Percentiles rank a stretch among this genome's conserved stretches.
Conservation (phyloP, 2,113 vertebrate genomes). For the Lanius collurio region DNA sequence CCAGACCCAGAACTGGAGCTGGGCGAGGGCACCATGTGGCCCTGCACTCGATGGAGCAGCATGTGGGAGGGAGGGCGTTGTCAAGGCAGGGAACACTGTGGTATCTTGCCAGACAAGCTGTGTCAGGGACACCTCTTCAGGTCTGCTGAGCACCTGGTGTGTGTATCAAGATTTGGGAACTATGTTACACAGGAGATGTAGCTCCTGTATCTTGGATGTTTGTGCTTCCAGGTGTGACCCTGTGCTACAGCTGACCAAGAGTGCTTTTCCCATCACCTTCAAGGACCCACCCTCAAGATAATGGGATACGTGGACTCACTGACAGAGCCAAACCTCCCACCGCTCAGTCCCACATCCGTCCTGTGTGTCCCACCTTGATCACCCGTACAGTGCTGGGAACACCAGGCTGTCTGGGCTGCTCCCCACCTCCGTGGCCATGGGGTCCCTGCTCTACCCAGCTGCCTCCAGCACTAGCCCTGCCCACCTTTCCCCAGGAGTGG, state of each 20-base stretch:
- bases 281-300: background rate
- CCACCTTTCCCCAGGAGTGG: rapidly evolving
- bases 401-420: background rate
- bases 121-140: rapidly evolving
- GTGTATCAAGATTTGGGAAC: background rate
- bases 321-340: background rate
- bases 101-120: rapidly evolving
- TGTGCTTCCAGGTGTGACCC: background rate
- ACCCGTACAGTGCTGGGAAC: rapidly evolving
- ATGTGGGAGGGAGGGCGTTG: background rate
- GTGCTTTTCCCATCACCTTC: background rate
- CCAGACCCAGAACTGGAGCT: background rate
- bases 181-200: rapidly evolving
- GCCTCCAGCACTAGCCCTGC: background rate
- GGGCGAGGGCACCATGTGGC: background rate
- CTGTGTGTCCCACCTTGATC: background rate
- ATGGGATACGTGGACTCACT: rapidly evolving
- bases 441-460: background rate
- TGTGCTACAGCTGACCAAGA: background rate
- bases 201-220: background rate
- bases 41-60: rapidly evolving
- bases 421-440: rapidly evolving
- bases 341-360: background rate
- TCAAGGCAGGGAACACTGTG: background rate
- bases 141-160: rapidly evolving